Evolutionary conservation across 64 coral and sea anemone species (phyloP), one percentile per base, ranked within the genome.

Genomic region (Stichodactyla mertensii): DNA sequence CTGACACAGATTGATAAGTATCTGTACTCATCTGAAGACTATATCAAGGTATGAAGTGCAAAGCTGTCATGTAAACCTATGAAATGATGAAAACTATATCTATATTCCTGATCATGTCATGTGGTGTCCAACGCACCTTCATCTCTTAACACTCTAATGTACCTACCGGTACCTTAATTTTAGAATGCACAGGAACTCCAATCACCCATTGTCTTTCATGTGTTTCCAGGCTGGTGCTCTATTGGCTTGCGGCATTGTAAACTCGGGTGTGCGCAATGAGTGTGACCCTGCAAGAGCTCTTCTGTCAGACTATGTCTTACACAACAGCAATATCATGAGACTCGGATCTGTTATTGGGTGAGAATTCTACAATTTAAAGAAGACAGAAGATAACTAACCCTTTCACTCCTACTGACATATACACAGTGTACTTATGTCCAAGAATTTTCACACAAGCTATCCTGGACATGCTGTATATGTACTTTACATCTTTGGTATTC

Each of bases 1-100:
- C 70, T 98, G 18, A 98, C 96, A 24, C 96, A 98, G 83, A 98
- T 98, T 83, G 96, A 98, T 81, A 98, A 98, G 71, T 98, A 98
- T 57, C 71, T 98, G 27, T 98, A 98, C 83, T 98, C 96, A 52
- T 89, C 92, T 61, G 96, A 98, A 84, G 96, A 98, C 89, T 98
- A 98, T 52, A 98, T 98, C 55, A 98, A 98, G 90, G 94, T 95
- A 90, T n/a, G 6, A 13, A 23, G 2, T 13, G 0, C 7, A 66
- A 16, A 5, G n/a, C n/a, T n/a, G n/a, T n/a, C 36, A 45, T 45
- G 36, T 45, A 45, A 45, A 45, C 36, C 36, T 45, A 45, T 45
- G 36, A 45, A 45, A 45, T 45, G 36, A 45, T 45, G 36, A 45
- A 45, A 45, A 45, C 36, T 45, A 45, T 45, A 45, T 45, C 36